A percentile compares a stretch with the other conserved stretches of the same genome.
Conservation (phyloP, 2,888 invertebrate genomes). For the Mimumesa dahlbomi region DNA sequence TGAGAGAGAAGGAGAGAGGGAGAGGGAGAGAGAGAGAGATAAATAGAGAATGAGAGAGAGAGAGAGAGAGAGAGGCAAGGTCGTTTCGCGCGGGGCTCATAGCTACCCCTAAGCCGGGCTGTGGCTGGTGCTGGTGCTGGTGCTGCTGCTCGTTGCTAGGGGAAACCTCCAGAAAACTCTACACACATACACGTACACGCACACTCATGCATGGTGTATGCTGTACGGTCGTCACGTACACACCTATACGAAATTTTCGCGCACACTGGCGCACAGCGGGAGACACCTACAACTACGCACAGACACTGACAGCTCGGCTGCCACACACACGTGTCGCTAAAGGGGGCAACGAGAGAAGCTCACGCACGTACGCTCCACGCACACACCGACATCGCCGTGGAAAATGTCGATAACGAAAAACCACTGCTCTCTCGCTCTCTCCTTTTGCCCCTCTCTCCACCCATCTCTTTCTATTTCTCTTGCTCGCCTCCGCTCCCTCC, state of each 20-base stretch:
- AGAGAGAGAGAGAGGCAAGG: too few relatives aligned
- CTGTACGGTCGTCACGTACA: slow-evolving; percentile 37
- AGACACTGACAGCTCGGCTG: slow-evolving; percentile 51
- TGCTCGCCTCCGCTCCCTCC: slow-evolving; percentile 10
- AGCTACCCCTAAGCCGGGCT: slow-evolving; percentile 76
- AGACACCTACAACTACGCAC: slow-evolving; percentile 49
- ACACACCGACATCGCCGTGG: slow-evolving; percentile 62
- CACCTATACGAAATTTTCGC: slow-evolving; percentile 18
- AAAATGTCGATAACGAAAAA: slow-evolving; percentile 81
- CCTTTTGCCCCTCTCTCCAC: slow-evolving; percentile 11
- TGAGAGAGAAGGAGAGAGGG: neutral
- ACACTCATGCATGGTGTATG: slow-evolving; percentile 7
- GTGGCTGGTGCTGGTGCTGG: slow-evolving; percentile 68
- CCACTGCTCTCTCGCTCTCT: slow-evolving; percentile 65
- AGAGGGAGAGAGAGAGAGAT: neutral
- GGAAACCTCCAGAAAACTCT: slow-evolving; percentile 80
- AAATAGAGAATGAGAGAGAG: slow-evolving; percentile 12
- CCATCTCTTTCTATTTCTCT: slow-evolving; percentile 6
- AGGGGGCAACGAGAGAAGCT: slow-evolving; percentile 59
- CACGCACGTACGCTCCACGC: slow-evolving; percentile 60
- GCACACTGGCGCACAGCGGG: slow-evolving; percentile 38
- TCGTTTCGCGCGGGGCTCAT: slow-evolving; percentile 75
- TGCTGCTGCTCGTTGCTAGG: slow-evolving; percentile 78
- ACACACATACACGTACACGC: slow-evolving; percentile 64
- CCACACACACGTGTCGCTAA: slow-evolving; percentile 45